Base-by-base conservation (phyloP, 2,888 invertebrate species). In the Lypha dubia region DNA sequence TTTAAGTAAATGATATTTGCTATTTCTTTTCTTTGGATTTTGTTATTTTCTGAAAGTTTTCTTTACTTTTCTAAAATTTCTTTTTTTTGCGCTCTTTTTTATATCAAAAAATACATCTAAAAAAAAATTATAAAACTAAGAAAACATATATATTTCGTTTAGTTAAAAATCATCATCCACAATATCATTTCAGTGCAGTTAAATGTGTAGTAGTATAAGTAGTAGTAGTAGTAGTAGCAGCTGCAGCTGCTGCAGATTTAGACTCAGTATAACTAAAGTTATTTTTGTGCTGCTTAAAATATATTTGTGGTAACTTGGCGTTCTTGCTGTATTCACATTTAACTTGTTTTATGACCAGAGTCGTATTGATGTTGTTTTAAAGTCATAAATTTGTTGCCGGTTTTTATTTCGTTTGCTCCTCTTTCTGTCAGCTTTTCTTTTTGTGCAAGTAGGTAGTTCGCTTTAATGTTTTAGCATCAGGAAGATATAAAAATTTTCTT, bases 401-500 rank as follows among this genome's bases (percentile, higher is more conserved):
- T 67, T 46, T 58, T 63, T 60, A 51, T n/a, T 4, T n/a, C n/a
- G n/a, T n/a, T n/a, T n/a, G 15, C 28, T 3, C 13, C 32, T 15
- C 17, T 5, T 22, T 13, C n/a, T n/a, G n/a, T n/a, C n/a, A n/a
- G n/a, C n/a, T 62, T 0, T 17, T 51, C 20, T 38, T 77, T 68
- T 60, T 24, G 24, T 53, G 7, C 20, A 9, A 20, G 11, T 22
- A 13, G 62, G 28, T 28, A 11, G 38, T 53, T 62, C 15, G 0
- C 38, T 71, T 58, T 84, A 73, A 81, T 81, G 73, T 68, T 74
- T 81, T 15, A 49, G 65, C 73, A 49, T 62, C 84, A 81, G 84
- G 81, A 84, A 74, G 81, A 81, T 74, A 84, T 84, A 84, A 84
- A 79, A 49, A 65, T 74, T n/a, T 81, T 84, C 84, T 84, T 84